Conservation (phyloP, 64 coral and sea anemone genomes). For the Actinia equina region DNA sequence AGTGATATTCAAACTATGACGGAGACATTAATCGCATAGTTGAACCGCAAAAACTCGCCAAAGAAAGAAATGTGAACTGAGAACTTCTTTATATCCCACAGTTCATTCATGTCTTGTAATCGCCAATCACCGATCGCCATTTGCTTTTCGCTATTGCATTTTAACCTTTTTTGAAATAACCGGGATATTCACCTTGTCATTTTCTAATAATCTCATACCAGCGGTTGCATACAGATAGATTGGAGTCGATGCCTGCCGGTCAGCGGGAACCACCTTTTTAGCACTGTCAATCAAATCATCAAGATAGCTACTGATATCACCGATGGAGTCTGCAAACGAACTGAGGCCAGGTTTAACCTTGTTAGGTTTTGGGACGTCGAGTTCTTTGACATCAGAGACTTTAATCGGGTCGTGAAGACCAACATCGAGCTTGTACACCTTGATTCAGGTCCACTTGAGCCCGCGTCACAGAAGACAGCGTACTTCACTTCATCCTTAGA, state of each 20-base stretch:
- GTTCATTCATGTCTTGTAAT: too few relatives aligned
- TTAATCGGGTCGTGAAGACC: not conserved
- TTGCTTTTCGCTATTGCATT: too few relatives aligned
- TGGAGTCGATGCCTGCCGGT: slow-evolving; percentile 15
- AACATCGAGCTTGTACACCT: slow-evolving; percentile 9
- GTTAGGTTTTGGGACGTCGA: not conserved
- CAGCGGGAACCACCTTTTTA: slow-evolving; percentile 38
- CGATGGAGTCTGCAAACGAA: not conserved
- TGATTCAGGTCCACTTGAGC: slow-evolving; percentile 29
- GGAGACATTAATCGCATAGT: too few relatives aligned
- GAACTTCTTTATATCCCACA: too few relatives aligned
- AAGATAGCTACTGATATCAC: slow-evolving; percentile 19
- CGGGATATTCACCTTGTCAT: not conserved
- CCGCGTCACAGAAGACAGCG: slow-evolving; percentile 55
- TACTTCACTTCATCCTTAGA: slow-evolving; percentile 6
- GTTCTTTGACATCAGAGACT: not conserved
- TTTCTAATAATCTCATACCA: slow-evolving; percentile 32
- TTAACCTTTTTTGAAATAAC: not conserved
- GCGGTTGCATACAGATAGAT: slow-evolving; percentile 41
- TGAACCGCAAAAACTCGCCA: too few relatives aligned
- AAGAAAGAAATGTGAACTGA: too few relatives aligned
- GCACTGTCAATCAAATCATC: slow-evolving; percentile 31
- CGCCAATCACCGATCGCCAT: too few relatives aligned
- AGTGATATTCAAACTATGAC: too few relatives aligned
- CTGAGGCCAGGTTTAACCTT: slow-evolving; percentile 36